These are phyloP conservation scores for Drosophila dives DNA, from an alignment of 2,888 invertebrate genomes.

Conservation along the genomic window DNA sequence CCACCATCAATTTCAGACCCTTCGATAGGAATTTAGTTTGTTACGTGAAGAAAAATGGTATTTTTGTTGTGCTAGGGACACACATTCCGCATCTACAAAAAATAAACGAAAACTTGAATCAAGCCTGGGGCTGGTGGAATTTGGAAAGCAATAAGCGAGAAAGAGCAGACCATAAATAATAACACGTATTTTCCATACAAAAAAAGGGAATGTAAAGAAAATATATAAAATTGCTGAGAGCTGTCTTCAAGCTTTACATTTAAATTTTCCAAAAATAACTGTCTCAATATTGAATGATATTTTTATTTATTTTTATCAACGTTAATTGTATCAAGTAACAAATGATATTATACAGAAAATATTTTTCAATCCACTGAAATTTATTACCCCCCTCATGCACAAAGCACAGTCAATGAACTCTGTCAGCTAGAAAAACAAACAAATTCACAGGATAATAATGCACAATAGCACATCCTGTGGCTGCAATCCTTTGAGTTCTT, in stretches of 20 bases:
- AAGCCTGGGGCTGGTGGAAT: background rate
- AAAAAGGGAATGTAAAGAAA: background rate
- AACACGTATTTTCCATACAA: constrained; percentile 9
- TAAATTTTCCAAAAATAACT: background rate
- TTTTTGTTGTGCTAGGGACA: constrained; percentile 15
- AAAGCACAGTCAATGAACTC: constrained; percentile 44
- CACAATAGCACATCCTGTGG: constrained; percentile 20
- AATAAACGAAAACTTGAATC: constrained; percentile 2
- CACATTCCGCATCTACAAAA: constrained; percentile 24
- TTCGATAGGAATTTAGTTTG: constrained; percentile 32
- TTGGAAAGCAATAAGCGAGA: constrained; percentile 2
- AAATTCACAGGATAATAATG: constrained; percentile 12
- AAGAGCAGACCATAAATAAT: constrained; percentile 21
- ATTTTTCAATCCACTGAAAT: background rate
- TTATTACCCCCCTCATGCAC: background rate
- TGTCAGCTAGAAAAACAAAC: constrained; percentile 9
- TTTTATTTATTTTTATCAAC: background rate
- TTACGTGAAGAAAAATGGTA: constrained; percentile 20
- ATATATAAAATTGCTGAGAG: background rate
- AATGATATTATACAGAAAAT: background rate
- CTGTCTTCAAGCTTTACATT: background rate
- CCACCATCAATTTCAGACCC: constrained; percentile 5
- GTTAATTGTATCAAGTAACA: background rate
- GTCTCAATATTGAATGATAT: background rate
- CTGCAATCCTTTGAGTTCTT: constrained; percentile 14